A percentile compares a stretch with the other conserved stretches of the same genome.
Conservation (phyloP, 1,140 invertebrate genomes). For the Heliconius congener region DNA sequence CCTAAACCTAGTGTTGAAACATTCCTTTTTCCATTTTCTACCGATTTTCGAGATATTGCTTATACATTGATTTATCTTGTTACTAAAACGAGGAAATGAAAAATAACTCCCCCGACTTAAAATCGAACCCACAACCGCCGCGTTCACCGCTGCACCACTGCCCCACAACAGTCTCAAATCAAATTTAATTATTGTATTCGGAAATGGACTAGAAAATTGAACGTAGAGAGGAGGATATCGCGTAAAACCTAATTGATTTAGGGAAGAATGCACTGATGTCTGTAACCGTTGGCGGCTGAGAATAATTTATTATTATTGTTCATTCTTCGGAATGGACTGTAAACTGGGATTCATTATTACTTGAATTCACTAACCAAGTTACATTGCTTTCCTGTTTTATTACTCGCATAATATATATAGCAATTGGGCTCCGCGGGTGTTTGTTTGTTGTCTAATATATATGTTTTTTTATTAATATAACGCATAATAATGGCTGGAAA, state of each 20-base stretch:
- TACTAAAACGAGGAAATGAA: too few relatives aligned
- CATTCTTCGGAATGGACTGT: not conserved
- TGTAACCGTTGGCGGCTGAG: constrained; percentile 30
- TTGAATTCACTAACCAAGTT: constrained; percentile 5
- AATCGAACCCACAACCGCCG: too few relatives aligned
- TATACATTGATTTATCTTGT: too few relatives aligned
- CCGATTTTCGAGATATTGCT: too few relatives aligned
- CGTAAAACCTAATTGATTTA: constrained; percentile 69
- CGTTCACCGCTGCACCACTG: too few relatives aligned
- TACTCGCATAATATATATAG: constrained; percentile 11
- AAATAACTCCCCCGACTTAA: too few relatives aligned
- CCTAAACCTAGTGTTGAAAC: too few relatives aligned
- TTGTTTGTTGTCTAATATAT: not conserved
- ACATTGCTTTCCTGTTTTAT: constrained; percentile 11
- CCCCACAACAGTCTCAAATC: not conserved
- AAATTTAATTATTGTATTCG: constrained; percentile 76
- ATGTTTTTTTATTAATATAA: too few relatives aligned
- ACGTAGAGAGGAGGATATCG: constrained; percentile 51
- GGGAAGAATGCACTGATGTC: constrained; percentile 48
- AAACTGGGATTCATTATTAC: constrained; percentile 14
- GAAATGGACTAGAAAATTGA: constrained; percentile 78
- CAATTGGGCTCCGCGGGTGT: not conserved
- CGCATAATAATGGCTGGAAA: too few relatives aligned
- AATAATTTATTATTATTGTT: constrained; percentile 45
- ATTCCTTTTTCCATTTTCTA: too few relatives aligned